Conservation (phyloP, 2,888 invertebrate genomes). For the Linnaemya vulpina region DNA sequence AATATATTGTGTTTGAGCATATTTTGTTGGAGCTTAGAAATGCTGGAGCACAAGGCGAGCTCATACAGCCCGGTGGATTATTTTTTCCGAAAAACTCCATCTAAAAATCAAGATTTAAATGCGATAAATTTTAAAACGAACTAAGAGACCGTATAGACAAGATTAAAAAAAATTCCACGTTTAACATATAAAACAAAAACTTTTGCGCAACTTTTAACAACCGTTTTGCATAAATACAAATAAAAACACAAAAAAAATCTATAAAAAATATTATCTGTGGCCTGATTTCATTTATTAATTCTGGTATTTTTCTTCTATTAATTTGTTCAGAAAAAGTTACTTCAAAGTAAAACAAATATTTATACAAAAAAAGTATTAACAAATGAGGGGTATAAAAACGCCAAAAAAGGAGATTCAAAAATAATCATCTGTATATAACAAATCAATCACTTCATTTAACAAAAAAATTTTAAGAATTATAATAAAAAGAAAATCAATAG, state of each 20-base stretch:
- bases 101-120: no score
- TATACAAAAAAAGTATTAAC: constrained; percentile 3
- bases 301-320: constrained; percentile 53
- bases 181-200: no score
- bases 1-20: no score
- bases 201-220: no score
- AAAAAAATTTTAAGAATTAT: not conserved
- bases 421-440: constrained; percentile 49
- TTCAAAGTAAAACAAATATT: constrained; percentile 44
- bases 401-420: constrained; percentile 34
- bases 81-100: no score
- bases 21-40: no score
- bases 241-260: not conserved
- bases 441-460: constrained; percentile 48
- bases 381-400: constrained; percentile 31
- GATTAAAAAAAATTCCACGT: not conserved
- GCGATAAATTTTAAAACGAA: no score
- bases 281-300: constrained; percentile 66
- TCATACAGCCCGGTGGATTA: no score
- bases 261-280: constrained; percentile 75
- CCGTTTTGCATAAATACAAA: no score
- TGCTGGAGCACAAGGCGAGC: no score
- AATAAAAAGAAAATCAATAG: constrained; percentile 34
- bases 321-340: constrained; percentile 58
- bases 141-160: no score